Conservation (phyloP, 2,888 invertebrate species). For the Camptogramma bilineatum region DNA sequence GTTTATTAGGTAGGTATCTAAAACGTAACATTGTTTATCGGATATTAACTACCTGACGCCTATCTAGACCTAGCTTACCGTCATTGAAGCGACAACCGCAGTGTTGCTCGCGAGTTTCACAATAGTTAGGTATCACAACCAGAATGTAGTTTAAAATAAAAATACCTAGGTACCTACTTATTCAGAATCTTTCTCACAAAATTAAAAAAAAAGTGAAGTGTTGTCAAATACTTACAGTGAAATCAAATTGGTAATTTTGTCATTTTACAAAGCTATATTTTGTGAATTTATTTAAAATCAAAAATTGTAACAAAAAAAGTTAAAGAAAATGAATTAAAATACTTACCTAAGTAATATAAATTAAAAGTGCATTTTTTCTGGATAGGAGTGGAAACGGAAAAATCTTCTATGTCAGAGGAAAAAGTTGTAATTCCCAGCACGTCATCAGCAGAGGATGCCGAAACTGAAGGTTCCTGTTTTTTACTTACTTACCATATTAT, state of each 20-base stretch:
- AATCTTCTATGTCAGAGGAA: conserved; percentile 12
- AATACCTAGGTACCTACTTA: no score
- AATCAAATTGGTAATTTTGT: neutral
- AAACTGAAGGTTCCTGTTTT: conserved; percentile 20
- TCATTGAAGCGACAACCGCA: conserved; percentile 51
- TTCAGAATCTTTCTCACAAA: no score
- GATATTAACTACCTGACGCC: conserved; percentile 43
- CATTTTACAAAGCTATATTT: conserved; percentile 7
- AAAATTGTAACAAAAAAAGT: conserved; percentile 7
- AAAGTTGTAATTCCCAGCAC: conserved; percentile 11
- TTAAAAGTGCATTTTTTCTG: neutral
- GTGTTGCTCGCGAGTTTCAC: conserved; percentile 43
- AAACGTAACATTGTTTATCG: conserved; percentile 38
- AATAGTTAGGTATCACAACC: neutral
- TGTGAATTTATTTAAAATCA: conserved; percentile 19
- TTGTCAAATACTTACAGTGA: no score
- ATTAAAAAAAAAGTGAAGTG: conserved; percentile 12
- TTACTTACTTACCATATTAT: neutral
- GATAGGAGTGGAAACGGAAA: conserved; percentile 18
- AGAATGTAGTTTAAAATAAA: conserved; percentile 4
- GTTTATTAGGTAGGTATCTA: conserved; percentile 26
- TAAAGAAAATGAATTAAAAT: conserved; percentile 15
- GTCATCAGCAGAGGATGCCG: conserved; percentile 11
- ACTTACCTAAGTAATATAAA: no score
- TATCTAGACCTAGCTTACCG: conserved; percentile 42